These are phyloP conservation scores for Ammospiza nelsoni DNA, from an alignment of 2,113 vertebrate genomes.

Conservation along the genomic window DNA sequence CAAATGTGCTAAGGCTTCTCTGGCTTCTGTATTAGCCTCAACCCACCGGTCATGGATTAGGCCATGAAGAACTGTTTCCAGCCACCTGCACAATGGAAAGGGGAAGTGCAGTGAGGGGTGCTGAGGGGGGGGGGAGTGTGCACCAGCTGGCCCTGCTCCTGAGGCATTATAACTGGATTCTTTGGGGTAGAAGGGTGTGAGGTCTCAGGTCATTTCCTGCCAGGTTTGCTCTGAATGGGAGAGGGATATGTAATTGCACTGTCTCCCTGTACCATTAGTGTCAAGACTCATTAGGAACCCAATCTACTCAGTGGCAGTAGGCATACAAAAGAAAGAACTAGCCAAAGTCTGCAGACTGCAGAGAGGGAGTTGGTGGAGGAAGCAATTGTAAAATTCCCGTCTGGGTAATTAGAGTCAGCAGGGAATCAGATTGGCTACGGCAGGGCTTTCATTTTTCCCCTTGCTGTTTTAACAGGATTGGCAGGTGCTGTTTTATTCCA, in stretches of 20 bases:
- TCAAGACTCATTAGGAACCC: slow-evolving; percentile 82
- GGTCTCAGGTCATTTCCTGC: slow-evolving; percentile 78
- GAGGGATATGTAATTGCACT: slow-evolving; percentile 68
- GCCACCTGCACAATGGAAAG: slow-evolving; percentile 73
- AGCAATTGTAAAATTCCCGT: slow-evolving; percentile 75
- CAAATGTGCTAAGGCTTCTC: background rate
- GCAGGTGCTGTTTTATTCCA: slow-evolving; percentile 76
- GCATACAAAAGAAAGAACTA: slow-evolving; percentile 73
- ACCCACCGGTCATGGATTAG: slow-evolving; percentile 14
- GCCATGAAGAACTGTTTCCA: slow-evolving; percentile 68
- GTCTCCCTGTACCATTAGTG: slow-evolving; percentile 79
- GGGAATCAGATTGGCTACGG: slow-evolving; percentile 73
- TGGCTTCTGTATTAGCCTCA: slow-evolving; percentile 50
- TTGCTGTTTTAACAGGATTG: slow-evolving; percentile 73
- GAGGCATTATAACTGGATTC: slow-evolving; percentile 70
- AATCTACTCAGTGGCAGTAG: slow-evolving; percentile 71
- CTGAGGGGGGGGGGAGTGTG: background rate
- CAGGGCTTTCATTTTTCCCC: slow-evolving; percentile 74
- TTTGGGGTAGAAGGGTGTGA: slow-evolving; percentile 70
- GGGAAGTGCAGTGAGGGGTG: slow-evolving; percentile 40
- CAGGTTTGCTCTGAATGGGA: slow-evolving; percentile 62
- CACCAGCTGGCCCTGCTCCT: slow-evolving; percentile 74
- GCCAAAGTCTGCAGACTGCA: slow-evolving; percentile 71
- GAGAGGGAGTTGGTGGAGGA: slow-evolving; percentile 66
- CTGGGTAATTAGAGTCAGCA: slow-evolving; percentile 83